Percentiles rank a stretch among this genome's conserved stretches.
Conservation (phyloP, 2,113 vertebrate genomes). For the Irena cyanogastra region DNA sequence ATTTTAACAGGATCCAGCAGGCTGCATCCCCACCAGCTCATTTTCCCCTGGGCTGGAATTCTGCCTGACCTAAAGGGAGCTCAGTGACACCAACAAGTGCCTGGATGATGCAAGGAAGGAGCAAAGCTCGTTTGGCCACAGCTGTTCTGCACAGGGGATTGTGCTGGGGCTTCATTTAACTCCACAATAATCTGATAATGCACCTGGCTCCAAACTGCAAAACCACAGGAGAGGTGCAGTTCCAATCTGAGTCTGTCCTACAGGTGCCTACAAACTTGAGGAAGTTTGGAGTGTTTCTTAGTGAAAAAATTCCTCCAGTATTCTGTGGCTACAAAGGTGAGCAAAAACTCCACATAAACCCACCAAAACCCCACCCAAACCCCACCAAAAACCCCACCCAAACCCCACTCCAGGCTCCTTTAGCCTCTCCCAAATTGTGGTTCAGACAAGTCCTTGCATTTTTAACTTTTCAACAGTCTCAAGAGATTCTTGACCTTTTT, state of each 20-base stretch:
- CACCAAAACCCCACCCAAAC: neutral
- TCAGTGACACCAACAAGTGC: neutral
- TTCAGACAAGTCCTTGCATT: neutral
- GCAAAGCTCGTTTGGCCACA: neutral
- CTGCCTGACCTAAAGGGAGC: neutral
- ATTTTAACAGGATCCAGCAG: neutral
- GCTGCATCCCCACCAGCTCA: neutral
- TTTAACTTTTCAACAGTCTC: neutral
- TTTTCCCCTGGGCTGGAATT: neutral
- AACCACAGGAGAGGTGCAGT: fast-evolving
- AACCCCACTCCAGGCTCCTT: neutral
- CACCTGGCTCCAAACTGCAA: neutral
- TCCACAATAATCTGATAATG: neutral
- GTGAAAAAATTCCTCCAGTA: neutral
- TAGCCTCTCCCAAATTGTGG: neutral
- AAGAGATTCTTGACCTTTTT: fast-evolving
- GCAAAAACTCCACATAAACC: neutral
- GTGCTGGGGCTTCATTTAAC: neutral
- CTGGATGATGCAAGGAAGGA: neutral
- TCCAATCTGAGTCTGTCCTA: neutral
- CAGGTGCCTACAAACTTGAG: neutral
- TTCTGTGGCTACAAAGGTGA: neutral
- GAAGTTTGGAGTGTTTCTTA: neutral
- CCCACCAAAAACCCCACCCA: neutral
- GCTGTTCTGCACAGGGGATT: neutral